Conservation (phyloP, 2,888 invertebrate species). For the Lymantria dispar region DNA sequence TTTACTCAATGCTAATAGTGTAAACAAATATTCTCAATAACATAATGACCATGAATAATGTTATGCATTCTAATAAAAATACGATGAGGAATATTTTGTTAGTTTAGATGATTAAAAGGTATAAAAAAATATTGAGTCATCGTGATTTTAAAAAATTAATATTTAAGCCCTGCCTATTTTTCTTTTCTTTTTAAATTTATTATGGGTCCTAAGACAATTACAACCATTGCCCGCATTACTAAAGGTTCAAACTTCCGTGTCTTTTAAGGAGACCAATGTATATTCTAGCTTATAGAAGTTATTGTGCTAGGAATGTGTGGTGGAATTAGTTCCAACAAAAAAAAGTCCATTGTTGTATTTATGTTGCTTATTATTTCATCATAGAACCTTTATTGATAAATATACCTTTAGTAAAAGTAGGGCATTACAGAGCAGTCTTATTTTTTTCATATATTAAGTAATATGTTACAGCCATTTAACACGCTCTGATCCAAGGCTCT, state of each 20-base stretch:
- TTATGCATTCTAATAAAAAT: constrained; percentile 52
- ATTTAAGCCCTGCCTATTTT: constrained; percentile 35
- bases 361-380: too few relatives aligned
- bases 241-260: too few relatives aligned
- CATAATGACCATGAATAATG: constrained; percentile 72
- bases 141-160: constrained; percentile 15
- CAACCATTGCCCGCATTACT: too few relatives aligned
- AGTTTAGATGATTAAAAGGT: constrained; percentile 32
- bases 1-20: constrained; percentile 50
- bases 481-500: neutral
- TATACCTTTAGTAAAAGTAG: too few relatives aligned
- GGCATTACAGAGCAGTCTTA: neutral
- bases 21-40: constrained; percentile 68
- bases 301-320: too few relatives aligned
- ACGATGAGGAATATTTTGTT: constrained; percentile 42
- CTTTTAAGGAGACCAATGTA: too few relatives aligned
- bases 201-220: too few relatives aligned
- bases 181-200: too few relatives aligned
- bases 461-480: neutral
- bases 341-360: too few relatives aligned
- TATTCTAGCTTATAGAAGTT: too few relatives aligned
- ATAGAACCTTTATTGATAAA: too few relatives aligned
- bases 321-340: too few relatives aligned
- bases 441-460: neutral
- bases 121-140: constrained; percentile 20